Evolutionary conservation across 2,888 invertebrate species (phyloP), one percentile per base, ranked within the genome.

Genomic region (Agrotis exclamationis): DNA sequence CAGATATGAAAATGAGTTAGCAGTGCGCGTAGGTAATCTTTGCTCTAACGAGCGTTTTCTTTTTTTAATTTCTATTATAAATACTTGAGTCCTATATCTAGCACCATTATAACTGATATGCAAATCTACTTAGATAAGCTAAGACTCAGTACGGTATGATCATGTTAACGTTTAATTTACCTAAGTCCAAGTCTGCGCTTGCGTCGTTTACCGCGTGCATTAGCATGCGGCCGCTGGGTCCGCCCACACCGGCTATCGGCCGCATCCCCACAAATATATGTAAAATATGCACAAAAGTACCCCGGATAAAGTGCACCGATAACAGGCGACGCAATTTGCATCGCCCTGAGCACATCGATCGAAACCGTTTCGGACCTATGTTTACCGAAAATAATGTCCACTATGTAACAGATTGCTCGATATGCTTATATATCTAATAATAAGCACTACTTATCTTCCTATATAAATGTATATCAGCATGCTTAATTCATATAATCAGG

Each of bases 231-330:
- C 88, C 88, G 83, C 89, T 80, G 87, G 89, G 74, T 89, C 91
- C 95, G 93, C 95, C 95, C 93, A 94, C 94, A 86, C 89, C 81
- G 87, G 87, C 92, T 92, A 93, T 94, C 93, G 87, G 89, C 90
- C 85, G 86, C 92, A 91, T 92, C 92, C 92, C 90, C 89, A 90
- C 91, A 93, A 93, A 94, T 93, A 91, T 94, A 94, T 94, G 93
- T 93, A 94, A 95, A 95, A 94, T 95, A 95, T 94, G 93, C 94
- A 92, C 93, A 93, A 94, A 94, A 93, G 93, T 93, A 93, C 89
- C 92, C 93, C 91, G 94, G 94, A 94, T 95, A 93, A 95, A 94
- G 93, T 94, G 92, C 92, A 91, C 83, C 92, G 94, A 95, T 96
- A 95, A 94, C 91, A 91, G 91, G 91, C 91, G 93, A 93, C 93